A percentile compares a stretch with the other conserved stretches of the same genome.
Conservation (phyloP, 2,888 invertebrate genomes). For the Eulithis prunata region DNA sequence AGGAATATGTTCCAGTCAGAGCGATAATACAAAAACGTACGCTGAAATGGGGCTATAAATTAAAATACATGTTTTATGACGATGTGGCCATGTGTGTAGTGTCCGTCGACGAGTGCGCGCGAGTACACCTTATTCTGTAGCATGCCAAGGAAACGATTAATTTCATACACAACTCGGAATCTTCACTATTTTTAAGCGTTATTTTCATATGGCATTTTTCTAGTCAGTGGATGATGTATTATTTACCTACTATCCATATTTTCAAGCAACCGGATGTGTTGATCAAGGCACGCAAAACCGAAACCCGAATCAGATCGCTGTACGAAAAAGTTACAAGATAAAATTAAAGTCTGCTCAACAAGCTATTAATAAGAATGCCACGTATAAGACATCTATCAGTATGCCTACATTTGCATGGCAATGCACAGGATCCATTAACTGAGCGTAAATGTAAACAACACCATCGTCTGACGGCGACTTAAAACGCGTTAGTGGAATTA, state of each 20-base stretch:
- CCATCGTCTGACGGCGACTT: conserved; percentile 63
- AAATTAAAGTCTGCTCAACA: conserved; percentile 23
- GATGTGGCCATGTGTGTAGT: conserved; percentile 70
- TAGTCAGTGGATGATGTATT: too few relatives aligned
- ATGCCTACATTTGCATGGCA: conserved; percentile 54
- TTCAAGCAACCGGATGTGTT: conserved; percentile 17
- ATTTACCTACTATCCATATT: background rate
- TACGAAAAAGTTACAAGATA: conserved; percentile 18
- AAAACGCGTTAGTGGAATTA: conserved; percentile 62
- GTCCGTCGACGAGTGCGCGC: conserved; percentile 58
- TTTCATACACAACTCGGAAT: background rate
- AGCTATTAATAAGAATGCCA: conserved; percentile 40
- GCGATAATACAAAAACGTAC: conserved; percentile 20
- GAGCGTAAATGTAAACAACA: conserved; percentile 63
- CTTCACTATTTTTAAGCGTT: background rate
- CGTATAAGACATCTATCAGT: conserved; percentile 51
- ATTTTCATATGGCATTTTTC: background rate
- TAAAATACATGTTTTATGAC: conserved; percentile 68
- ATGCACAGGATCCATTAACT: conserved; percentile 66
- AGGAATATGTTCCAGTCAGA: background rate
- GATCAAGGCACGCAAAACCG: conserved; percentile 4
- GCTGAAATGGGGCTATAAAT: conserved; percentile 46
- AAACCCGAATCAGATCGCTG: conserved; percentile 3
- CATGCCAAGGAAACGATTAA: conserved; percentile 12
- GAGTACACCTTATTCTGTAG: conserved; percentile 15